Base-by-base conservation (phyloP, 2,888 invertebrate genomes). In the Priocnemis perturbator region DNA sequence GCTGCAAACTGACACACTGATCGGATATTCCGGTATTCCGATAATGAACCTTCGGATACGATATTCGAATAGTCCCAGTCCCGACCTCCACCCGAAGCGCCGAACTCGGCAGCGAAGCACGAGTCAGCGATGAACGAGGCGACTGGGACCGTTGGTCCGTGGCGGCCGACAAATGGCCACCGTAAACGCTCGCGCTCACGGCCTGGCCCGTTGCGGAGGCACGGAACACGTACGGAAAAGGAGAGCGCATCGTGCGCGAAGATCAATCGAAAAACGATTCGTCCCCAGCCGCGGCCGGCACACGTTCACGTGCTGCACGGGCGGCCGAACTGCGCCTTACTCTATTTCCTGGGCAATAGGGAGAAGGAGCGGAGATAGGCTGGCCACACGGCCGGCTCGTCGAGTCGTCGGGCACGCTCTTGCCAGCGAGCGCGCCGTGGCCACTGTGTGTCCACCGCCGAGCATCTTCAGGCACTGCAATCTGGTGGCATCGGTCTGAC, bases 401-500 rank as follows among this genome's bases (percentile, higher is more conserved):
- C n/a, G n/a, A n/a, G n/a, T n/a, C 26, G 67, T 26, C 26, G 26
- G 55, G 50, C 64, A 64, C 64, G 67, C 50, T 50, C 45, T 66
- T 26, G 19, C n/a, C 44, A 53, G n/a, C 47, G 50, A 4, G 37
- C 23, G 37, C 23, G 57, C 48, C 66, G 56, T 66, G 77, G 68
- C 77, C 64, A 60, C 11, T 37, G 37, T 37, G 69, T 77, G 78
- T 78, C 79, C 78, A 78, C 78, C 74, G 71, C 64, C 66, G 61
- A 64, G 66, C 74, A 77, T 66, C 74, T 69, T 70, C 55, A 59
- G 66, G 60, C 73, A 56, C 58, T 64, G 68, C 78, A 84, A 84
- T 83, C 83, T 82, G 67, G 76, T 78, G 80, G 79, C 79, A 83
- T 83, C 83, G 74, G 71, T 73, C 72, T 78, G 81, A 83, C 81